These are phyloP conservation scores for Coptotermes formosanus DNA, from an alignment of 1,140 invertebrate species.

Conservation along the genomic window DNA sequence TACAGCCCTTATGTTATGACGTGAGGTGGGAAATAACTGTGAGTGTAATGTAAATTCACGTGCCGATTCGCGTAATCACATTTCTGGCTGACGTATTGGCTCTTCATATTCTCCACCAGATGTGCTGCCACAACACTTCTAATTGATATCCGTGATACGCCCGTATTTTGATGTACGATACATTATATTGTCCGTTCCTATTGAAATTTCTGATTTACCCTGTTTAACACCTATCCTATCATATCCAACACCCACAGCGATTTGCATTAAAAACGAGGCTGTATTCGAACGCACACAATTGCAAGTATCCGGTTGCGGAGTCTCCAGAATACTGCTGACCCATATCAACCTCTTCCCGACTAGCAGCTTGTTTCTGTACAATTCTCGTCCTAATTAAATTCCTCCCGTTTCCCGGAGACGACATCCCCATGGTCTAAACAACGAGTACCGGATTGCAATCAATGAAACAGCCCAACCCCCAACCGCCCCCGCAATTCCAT, in stretches of 20 bases:
- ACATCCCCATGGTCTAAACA: neutral
- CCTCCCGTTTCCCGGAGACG: neutral
- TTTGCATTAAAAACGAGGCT: neutral
- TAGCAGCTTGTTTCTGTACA: neutral
- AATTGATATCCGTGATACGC: no score
- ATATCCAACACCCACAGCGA: neutral
- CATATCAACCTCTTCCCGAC: neutral
- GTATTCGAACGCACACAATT: neutral
- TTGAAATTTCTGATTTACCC: neutral
- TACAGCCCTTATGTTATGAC: no score
- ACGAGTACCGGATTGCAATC: neutral
- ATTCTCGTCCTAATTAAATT: slow-evolving; percentile 16
- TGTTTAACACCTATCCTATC: neutral
- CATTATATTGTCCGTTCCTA: neutral
- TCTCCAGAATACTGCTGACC: neutral
- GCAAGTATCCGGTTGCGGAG: neutral
- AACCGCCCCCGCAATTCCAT: no score
- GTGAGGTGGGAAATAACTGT: no score
- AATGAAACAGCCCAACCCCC: neutral
- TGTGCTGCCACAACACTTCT: no score
- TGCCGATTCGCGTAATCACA: no score
- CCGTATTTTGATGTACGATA: no score
- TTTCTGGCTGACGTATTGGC: no score
- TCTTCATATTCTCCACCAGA: no score
- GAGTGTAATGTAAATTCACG: no score